Evolutionary conservation across 2,888 invertebrate species (phyloP), one percentile per base, ranked within the genome.

Genomic region (Parnassius smintheus): DNA sequence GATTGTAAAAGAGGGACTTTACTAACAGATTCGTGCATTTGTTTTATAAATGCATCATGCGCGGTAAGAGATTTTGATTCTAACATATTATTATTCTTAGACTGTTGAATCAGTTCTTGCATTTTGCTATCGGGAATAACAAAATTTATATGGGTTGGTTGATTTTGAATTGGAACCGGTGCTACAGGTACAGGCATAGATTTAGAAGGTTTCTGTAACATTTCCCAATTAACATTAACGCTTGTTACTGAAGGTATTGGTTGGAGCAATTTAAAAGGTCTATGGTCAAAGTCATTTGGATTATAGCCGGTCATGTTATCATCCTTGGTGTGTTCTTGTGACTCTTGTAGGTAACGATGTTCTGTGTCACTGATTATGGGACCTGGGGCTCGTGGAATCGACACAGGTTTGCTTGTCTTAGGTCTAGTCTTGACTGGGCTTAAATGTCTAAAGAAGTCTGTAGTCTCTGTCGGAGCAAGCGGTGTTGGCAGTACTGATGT

Each of bases 401-500:
- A 73, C 10, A 73, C 57, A 12, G 76, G 74, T 76, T 83, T 86
- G 1, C 77, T 62, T 61, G 75, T 73, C 67, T 82, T 86, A 1
- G 81, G 78, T 9, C 61, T 63, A 18, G 77, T 75, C 71, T 83
- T 83, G 0, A 80, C 73, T n/a, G 83, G 80, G 61, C 65, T 77
- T 3, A 81, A 68, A 56, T 81, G 77, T 73, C 75, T 78, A 65
- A 80, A 81, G 64, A 79, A 79, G 66, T 85, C 78, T 44, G 73
- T 68, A 11, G 81, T 70, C 64, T 85, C 76, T 42, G 83, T 86
- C 2, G 80, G 73, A 22, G 71, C 62, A 12, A 73, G 68, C 59
- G 82, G 77, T 55, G 74, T 75, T 9, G 78, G 75, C 56, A 80
- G 70, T 59, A 82, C 72, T 64, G 77, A 73, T 53, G 77, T 74